phyloP scores from a whole-genome alignment of 2,888 invertebrate genomes.

The Hylaea fasciaria region DNA sequence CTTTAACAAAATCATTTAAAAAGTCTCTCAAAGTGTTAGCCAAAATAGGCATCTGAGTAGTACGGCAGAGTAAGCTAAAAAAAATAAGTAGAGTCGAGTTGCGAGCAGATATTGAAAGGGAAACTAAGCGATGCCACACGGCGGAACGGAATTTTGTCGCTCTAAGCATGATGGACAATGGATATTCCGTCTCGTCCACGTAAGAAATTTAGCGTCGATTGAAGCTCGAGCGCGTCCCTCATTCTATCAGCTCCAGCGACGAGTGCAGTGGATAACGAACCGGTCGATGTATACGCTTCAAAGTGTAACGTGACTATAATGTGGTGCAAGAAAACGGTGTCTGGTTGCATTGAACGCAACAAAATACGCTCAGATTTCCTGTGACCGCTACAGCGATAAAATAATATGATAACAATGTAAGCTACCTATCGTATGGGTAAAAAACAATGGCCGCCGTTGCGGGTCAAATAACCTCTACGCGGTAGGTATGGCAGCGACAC shows the following conservation, averaged over 20 bases:
- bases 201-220: not conserved
- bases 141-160: conserved; percentile 24
- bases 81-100: not conserved
- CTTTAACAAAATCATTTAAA: too few relatives aligned
- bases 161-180: not conserved
- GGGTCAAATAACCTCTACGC: not conserved
- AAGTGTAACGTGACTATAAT: too few relatives aligned
- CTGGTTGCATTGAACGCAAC: conserved; percentile 36
- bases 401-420: conserved; percentile 16
- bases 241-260: conserved; percentile 2
- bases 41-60: too few relatives aligned
- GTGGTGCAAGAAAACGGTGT: conserved; percentile 7
- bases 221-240: conserved; percentile 8
- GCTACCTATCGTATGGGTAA: too few relatives aligned
- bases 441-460: not conserved
- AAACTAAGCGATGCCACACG: conserved; percentile 12
- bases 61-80: too few relatives aligned
- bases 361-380: conserved; percentile 49
- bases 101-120: not conserved
- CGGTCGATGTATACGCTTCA: not conserved
- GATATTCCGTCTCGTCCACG: not conserved
- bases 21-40: too few relatives aligned
- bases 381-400: conserved; percentile 15
- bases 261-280: conserved; percentile 16
- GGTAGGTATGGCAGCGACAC: not conserved